Evolutionary conservation across 2,797 vertebrate species (phyloP).

Genomic region (Pantherophis alleghaniensis): DNA sequence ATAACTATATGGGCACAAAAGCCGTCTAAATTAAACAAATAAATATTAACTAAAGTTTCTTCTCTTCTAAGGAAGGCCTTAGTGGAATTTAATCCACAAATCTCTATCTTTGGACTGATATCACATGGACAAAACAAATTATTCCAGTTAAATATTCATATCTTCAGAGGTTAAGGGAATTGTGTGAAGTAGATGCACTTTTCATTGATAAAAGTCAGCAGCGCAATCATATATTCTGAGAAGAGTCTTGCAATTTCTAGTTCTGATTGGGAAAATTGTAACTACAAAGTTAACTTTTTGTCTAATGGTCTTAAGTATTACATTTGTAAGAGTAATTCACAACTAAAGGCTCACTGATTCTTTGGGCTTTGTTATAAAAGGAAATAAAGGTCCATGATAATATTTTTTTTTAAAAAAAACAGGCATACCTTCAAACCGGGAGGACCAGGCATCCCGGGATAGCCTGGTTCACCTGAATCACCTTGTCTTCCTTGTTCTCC

Average conservation of each 20-base stretch:
- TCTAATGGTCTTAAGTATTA: not conserved
- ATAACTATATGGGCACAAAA: not conserved
- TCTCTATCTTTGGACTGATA: not conserved
- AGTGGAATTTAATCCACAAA: not conserved
- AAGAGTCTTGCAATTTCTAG: not conserved
- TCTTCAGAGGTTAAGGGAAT: not conserved
- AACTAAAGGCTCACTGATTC: not conserved
- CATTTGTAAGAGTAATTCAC: not conserved
- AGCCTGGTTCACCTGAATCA: constrained; percentile 82
- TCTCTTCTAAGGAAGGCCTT: not conserved
- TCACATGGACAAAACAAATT: not conserved
- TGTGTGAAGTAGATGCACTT: not conserved
- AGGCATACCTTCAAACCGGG: constrained; percentile 83
- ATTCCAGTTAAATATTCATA: not conserved
- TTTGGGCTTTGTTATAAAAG: not conserved
- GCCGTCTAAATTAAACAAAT: not conserved
- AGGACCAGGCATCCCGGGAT: constrained; percentile 85
- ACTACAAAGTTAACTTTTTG: not conserved
- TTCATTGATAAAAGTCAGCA: not conserved
- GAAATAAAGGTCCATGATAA: not conserved
- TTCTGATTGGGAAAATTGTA: not conserved
- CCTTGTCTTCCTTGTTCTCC: constrained; percentile 83
- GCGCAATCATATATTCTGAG: not conserved
- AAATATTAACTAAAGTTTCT: not conserved
- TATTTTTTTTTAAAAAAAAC: not conserved